Evolutionary conservation across 2,888 invertebrate species (phyloP).

Genomic region (Micoletzkya japonica): DNA sequence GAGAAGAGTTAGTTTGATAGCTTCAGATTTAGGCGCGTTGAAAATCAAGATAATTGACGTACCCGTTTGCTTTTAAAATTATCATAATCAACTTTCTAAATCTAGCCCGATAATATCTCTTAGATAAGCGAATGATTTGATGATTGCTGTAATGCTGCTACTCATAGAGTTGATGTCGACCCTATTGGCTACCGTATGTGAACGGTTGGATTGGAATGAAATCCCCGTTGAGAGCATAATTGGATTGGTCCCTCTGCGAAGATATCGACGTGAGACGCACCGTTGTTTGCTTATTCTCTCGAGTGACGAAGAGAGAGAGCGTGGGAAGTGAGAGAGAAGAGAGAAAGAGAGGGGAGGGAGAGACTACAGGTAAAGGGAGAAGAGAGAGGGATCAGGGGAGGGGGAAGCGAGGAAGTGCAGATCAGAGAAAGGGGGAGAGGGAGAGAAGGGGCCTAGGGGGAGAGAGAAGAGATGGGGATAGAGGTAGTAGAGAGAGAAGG

Average conservation of each 20-base stretch:
- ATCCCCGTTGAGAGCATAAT: too few relatives aligned
- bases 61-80: not conserved
- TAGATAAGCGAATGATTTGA: not conserved
- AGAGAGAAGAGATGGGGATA: constrained; percentile 3
- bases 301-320: not conserved
- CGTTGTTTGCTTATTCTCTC: constrained; percentile 11
- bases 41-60: too few relatives aligned
- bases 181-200: too few relatives aligned
- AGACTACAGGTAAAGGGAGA: not conserved
- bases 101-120: not conserved
- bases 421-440: constrained; percentile 1
- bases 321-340: not conserved
- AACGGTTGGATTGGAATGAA: too few relatives aligned
- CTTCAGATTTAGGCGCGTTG: too few relatives aligned
- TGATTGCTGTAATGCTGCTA: not conserved
- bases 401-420: constrained; percentile 1
- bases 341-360: constrained; percentile 1
- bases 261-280: constrained; percentile 19
- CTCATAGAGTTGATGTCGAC: too few relatives aligned
- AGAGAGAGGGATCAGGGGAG: not conserved
- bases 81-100: not conserved
- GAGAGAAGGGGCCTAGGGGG: constrained; percentile 3
- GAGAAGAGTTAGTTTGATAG: too few relatives aligned
- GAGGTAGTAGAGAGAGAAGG: constrained; percentile 6
- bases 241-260: not conserved